Evolutionary conservation across 2,113 vertebrate genomes (phyloP), one percentile per base, ranked within the genome.

Genomic region (Calidris pugnax): DNA sequence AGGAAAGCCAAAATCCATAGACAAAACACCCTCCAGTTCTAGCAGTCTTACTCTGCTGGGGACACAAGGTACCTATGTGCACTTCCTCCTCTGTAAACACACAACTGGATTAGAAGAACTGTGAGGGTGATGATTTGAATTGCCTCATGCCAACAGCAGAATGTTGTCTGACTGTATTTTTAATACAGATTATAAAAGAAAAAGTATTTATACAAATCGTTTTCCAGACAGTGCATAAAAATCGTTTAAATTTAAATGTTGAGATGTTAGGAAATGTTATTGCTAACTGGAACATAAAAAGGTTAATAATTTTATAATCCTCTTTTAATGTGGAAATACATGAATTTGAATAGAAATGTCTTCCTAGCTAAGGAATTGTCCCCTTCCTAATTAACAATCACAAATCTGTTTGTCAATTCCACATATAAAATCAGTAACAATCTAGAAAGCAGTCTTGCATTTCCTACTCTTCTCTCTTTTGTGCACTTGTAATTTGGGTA

Each of bases 341-440:
- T 87, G 7, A 92, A 90, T 90, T 88, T 77, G 59, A 79, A 84
- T 63, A 88, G 73, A 87, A 91, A 69, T 56, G 5, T 77, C 67
- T 95, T 93, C 47, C 45, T 60, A 78, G 50, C 59, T 64, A 72
- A 47, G 39, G 47, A 96, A 80, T 89, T 78, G 55, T 90, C 69
- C 50, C 13, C 51, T 95, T 97, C 51, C 16, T 85, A 95, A 93
- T 92, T 89, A 96, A 37, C 59, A 95, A 87, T 72, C 53, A 60
- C 39, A 82, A 64, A 69, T 82, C 68, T 89, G 69, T 56, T 50
- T 79, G 63, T 95, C 76, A 95, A 27, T 89, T 95, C 41, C 62
- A 76, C 4, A 19, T 33, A 33, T 7, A 50, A 62, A 90, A 51
- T 33, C 83, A 69, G 17, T 39, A 76, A 50, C 14, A 30, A 66